phyloP scores from a whole-genome alignment of 2,888 invertebrate genomes.

The Xiphydria camelus region DNA sequence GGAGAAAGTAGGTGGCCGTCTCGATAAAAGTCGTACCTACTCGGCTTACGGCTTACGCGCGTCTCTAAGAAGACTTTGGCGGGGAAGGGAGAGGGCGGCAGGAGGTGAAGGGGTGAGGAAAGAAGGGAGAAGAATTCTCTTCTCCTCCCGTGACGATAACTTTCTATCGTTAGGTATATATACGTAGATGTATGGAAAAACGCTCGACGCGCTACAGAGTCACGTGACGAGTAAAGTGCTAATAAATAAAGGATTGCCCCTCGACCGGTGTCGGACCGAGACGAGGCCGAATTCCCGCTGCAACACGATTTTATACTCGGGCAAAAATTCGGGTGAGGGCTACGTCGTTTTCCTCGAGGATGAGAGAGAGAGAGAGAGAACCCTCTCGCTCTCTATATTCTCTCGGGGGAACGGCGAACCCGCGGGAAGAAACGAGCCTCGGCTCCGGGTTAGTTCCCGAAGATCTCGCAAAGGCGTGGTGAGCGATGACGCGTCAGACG shows the following conservation, averaged over 20 bases:
- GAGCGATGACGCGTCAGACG: not conserved
- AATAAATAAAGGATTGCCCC: no score
- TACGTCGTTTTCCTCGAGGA: not conserved
- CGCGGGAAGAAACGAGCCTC: not conserved
- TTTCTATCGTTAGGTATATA: no score
- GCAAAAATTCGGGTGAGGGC: not conserved
- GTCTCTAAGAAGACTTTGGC: not conserved
- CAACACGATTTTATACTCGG: constrained; percentile 1
- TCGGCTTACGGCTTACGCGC: no score
- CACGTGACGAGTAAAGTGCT: not conserved
- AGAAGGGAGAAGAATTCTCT: not conserved
- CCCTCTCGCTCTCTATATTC: not conserved
- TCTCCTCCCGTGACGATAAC: no score
- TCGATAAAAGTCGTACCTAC: constrained; percentile 32
- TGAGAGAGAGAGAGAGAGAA: no score
- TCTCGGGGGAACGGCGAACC: not conserved
- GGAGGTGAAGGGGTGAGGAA: not conserved
- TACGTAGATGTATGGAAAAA: no score
- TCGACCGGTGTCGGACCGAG: no score
- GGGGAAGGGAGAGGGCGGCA: no score
- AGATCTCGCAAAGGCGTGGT: not conserved
- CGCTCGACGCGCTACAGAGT: no score
- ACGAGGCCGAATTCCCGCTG: no score
- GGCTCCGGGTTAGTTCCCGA: not conserved
- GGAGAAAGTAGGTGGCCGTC: constrained; percentile 19